phyloP scores from a whole-genome alignment of 2,113 vertebrate genomes.

The Anolis carolinensis region DNA sequence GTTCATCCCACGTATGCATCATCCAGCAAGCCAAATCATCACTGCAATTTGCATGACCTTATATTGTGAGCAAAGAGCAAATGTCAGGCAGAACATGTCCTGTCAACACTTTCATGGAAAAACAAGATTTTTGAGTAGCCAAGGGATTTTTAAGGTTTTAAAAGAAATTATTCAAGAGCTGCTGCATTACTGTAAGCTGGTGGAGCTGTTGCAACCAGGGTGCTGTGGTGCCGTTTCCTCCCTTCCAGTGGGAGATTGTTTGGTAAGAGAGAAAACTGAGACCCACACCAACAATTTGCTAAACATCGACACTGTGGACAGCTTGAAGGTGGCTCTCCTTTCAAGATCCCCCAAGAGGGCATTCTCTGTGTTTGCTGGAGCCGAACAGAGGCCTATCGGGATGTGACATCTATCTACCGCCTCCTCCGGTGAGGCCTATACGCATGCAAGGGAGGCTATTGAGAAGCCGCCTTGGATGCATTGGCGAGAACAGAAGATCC shows the following conservation, averaged over 20 bases:
- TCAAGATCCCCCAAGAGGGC: not conserved
- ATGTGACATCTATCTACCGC: slow-evolving; percentile 35
- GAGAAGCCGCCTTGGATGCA: slow-evolving; percentile 4
- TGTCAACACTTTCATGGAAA: too few species aligned
- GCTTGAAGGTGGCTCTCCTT: slow-evolving; percentile 11
- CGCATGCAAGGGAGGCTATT: not conserved
- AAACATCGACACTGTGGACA: slow-evolving; percentile 34
- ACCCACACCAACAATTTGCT: slow-evolving; percentile 31
- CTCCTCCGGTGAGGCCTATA: not conserved
- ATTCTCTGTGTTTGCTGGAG: not conserved
- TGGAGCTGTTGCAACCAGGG: too few species aligned
- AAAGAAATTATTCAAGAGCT: too few species aligned
- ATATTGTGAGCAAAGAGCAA: too few species aligned
- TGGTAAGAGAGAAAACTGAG: slow-evolving; percentile 7
- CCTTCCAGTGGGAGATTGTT: not conserved
- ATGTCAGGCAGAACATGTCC: too few species aligned
- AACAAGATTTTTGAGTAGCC: too few species aligned
- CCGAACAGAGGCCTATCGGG: slow-evolving; percentile 1
- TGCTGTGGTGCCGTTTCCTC: too few species aligned
- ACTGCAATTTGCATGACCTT: too few species aligned
- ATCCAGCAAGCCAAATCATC: too few species aligned
- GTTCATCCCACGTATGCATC: too few species aligned
- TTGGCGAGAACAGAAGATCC: slow-evolving; percentile 55
- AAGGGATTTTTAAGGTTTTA: too few species aligned
- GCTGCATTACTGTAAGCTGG: too few species aligned